These are phyloP conservation scores for Heliconius ismenius DNA, from an alignment of 2,888 invertebrate species.

Conservation along the genomic window DNA sequence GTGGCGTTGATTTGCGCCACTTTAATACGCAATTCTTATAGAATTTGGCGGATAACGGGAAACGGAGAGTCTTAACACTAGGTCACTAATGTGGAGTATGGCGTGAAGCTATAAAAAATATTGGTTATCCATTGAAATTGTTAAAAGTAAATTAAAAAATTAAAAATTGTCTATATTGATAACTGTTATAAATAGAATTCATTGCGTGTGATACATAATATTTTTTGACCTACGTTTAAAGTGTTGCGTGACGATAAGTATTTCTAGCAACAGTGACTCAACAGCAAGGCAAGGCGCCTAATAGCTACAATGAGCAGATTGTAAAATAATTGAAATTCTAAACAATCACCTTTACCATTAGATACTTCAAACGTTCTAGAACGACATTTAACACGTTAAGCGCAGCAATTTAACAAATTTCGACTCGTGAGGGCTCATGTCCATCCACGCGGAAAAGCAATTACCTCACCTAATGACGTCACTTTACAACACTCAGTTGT, in stretches of 20 bases:
- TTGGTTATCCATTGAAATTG: slow-evolving; percentile 24
- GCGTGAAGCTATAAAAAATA: background rate
- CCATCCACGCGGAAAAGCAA: slow-evolving; percentile 80
- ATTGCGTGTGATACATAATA: slow-evolving; percentile 19
- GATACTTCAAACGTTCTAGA: slow-evolving; percentile 55
- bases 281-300: background rate
- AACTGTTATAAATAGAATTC: slow-evolving; percentile 17
- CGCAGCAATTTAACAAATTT: slow-evolving; percentile 77
- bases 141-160: background rate
- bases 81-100: too few species aligned
- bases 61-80: too few species aligned
- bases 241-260: slow-evolving; percentile 25
- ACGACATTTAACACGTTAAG: slow-evolving; percentile 79
- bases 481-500: slow-evolving; percentile 66
- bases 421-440: slow-evolving; percentile 60
- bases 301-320: slow-evolving; percentile 10
- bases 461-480: slow-evolving; percentile 79
- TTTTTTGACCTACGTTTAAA: slow-evolving; percentile 18
- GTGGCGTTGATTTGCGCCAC: too few species aligned
- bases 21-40: too few species aligned
- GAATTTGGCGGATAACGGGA: too few species aligned
- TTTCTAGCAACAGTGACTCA: slow-evolving; percentile 17
- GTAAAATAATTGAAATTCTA: slow-evolving; percentile 30
- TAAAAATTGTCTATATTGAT: background rate
- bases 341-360: slow-evolving; percentile 29